Percentiles rank a stretch among this genome's conserved stretches.
phyloP scores from a whole-genome alignment of 2,113 vertebrate genomes.

The Arizona elegans region DNA sequence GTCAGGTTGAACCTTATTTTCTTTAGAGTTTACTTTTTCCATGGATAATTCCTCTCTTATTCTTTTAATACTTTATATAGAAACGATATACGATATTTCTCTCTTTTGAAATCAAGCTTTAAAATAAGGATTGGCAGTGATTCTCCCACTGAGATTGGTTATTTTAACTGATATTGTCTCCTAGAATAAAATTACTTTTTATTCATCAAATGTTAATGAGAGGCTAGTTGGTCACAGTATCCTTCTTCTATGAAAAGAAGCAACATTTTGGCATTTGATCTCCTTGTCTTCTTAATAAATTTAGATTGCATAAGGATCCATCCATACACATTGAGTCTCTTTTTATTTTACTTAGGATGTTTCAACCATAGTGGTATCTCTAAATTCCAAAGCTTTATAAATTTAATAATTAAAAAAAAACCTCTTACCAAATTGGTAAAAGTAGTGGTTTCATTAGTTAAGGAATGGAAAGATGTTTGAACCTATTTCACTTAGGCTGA shows the following conservation, averaged over 20 bases:
- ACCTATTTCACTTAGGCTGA: slow-evolving; percentile 37
- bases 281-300: slow-evolving; percentile 39
- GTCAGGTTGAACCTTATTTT: slow-evolving; percentile 9
- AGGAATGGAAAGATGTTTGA: slow-evolving; percentile 34
- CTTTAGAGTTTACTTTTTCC: slow-evolving; percentile 28
- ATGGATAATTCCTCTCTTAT: slow-evolving; percentile 42
- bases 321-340: slow-evolving; percentile 5
- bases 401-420: slow-evolving; percentile 32
- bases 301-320: slow-evolving; percentile 33
- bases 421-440: slow-evolving; percentile 36
- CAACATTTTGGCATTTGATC: slow-evolving; percentile 29
- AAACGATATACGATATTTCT: slow-evolving; percentile 38
- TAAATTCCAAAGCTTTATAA: slow-evolving; percentile 23
- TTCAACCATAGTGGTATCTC: slow-evolving; percentile 31
- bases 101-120: slow-evolving; percentile 41
- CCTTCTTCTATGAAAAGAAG: slow-evolving; percentile 30
- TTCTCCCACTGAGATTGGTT: slow-evolving; percentile 40
- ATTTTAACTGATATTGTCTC: slow-evolving; percentile 47
- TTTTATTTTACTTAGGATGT: slow-evolving; percentile 39
- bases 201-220: slow-evolving; percentile 49
- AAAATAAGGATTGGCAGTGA: slow-evolving; percentile 35
- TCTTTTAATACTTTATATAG: slow-evolving; percentile 17
- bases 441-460: slow-evolving; percentile 37
- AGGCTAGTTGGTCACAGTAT: slow-evolving; percentile 22
- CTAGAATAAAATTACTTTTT: slow-evolving; percentile 47